Evolutionary conservation across 2,888 invertebrate genomes (phyloP).

Genomic region (Sepiola atlantica): DNA sequence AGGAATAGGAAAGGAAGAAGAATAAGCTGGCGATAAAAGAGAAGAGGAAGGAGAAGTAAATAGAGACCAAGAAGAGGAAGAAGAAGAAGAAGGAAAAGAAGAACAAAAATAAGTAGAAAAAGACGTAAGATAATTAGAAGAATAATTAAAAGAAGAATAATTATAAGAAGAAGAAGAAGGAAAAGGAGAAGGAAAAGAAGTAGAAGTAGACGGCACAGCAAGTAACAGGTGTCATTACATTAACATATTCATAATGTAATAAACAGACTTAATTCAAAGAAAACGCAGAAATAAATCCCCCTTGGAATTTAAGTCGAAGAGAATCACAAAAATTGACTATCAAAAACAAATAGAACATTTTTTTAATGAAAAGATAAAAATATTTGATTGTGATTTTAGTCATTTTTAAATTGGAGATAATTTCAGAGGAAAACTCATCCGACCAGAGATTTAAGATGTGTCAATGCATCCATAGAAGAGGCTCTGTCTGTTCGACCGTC

Average conservation of each 20-base stretch:
- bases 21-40: no score
- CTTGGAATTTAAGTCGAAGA: background rate
- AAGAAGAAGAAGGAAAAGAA: no score
- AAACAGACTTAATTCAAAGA: constrained; percentile 23
- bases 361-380: background rate
- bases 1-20: no score
- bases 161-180: no score
- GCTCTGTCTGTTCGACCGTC: no score
- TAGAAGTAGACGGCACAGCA: background rate
- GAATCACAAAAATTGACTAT: background rate
- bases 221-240: constrained; percentile 10
- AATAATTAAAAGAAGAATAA: no score
- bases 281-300: background rate
- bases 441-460: background rate
- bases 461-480: no score
- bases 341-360: background rate
- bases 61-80: no score
- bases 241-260: background rate
- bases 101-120: no score
- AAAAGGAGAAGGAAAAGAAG: no score
- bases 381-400: background rate
- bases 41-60: no score
- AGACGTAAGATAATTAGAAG: no score
- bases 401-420: background rate
- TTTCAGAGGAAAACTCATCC: background rate